phyloP scores from a whole-genome alignment of 2,888 invertebrate genomes.

The Sylvicola cinctus region DNA sequence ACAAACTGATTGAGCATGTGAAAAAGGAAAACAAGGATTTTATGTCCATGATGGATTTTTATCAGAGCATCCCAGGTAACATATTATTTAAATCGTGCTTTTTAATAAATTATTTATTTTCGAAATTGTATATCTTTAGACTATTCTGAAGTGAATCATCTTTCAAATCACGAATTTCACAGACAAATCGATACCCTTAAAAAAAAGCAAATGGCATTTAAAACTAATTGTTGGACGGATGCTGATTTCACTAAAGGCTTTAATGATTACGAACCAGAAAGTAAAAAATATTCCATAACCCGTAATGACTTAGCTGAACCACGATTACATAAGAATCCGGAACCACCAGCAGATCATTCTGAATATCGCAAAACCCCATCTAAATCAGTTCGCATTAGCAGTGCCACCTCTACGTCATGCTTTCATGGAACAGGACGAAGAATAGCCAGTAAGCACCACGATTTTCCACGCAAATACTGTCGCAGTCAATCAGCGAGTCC shows the following conservation, averaged over 20 bases:
- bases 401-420: too few relatives aligned
- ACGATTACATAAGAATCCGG: too few relatives aligned
- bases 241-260: neutral
- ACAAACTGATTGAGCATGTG: neutral
- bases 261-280: constrained; percentile 1
- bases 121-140: constrained; percentile 21
- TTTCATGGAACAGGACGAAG: too few relatives aligned
- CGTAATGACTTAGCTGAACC: too few relatives aligned
- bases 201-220: constrained; percentile 38
- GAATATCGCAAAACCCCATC: too few relatives aligned
- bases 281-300: too few relatives aligned
- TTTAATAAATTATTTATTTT: neutral
- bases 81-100: neutral
- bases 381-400: too few relatives aligned
- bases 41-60: constrained; percentile 45
- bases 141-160: constrained; percentile 53
- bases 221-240: too few relatives aligned
- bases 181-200: constrained; percentile 43
- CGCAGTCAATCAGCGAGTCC: constrained; percentile 38
- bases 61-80: constrained; percentile 46
- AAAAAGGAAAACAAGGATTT: constrained; percentile 18
- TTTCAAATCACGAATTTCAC: constrained; percentile 55
- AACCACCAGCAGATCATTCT: too few relatives aligned
- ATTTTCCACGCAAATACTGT: too few relatives aligned
- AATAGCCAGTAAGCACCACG: too few relatives aligned